Conservation (phyloP, 2,888 invertebrate genomes). For the Hoplodrina blanda region DNA sequence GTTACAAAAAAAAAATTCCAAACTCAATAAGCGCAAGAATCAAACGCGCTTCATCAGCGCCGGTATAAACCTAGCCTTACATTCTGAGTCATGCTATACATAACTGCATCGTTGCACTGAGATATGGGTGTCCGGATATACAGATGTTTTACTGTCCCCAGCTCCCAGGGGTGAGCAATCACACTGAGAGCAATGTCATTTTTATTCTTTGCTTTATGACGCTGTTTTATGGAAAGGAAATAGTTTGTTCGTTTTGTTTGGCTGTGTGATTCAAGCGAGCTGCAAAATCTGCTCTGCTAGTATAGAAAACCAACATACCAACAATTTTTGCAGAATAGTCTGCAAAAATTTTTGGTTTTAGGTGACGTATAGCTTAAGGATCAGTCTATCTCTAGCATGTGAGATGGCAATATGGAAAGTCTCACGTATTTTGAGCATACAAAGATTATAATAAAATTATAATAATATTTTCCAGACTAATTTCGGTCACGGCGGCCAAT, state of each 20-base stretch:
- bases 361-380: too few species aligned
- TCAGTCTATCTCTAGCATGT: too few species aligned
- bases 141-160: slow-evolving; percentile 22
- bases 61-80: slow-evolving; percentile 13
- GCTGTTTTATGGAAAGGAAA: slow-evolving; percentile 23
- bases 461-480: too few species aligned
- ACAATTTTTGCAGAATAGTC: too few species aligned
- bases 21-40: slow-evolving; percentile 5
- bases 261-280: slow-evolving; percentile 18
- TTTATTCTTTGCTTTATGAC: slow-evolving; percentile 45
- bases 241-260: slow-evolving; percentile 20
- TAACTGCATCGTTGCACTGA: slow-evolving; percentile 33
- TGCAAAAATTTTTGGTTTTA: too few species aligned
- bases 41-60: background rate
- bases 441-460: too few species aligned
- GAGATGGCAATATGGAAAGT: too few species aligned
- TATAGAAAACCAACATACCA: too few species aligned
- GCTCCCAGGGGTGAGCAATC: slow-evolving; percentile 52
- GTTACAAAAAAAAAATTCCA: background rate
- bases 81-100: slow-evolving; percentile 18
- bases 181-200: slow-evolving; percentile 62
- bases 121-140: slow-evolving; percentile 18
- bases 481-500: too few species aligned
- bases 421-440: too few species aligned
- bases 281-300: background rate